These are phyloP conservation scores for Diarsia rubi DNA, from an alignment of 2,888 invertebrate species.

Conservation along the genomic window DNA sequence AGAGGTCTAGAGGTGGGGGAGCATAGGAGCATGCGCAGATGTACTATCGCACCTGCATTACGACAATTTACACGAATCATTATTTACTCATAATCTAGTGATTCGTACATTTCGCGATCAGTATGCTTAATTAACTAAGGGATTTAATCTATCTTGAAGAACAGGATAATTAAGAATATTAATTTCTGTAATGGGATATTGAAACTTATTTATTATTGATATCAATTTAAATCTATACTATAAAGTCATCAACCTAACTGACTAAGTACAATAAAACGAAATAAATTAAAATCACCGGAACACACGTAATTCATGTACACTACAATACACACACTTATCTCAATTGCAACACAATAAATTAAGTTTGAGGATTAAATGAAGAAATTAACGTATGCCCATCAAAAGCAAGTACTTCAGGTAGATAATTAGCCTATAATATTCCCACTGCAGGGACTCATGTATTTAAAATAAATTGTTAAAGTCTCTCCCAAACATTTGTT, in stretches of 20 bases:
- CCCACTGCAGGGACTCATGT: too few relatives aligned
- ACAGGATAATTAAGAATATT: not conserved
- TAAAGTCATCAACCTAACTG: not conserved
- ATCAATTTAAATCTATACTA: not conserved
- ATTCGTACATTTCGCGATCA: conserved; percentile 64
- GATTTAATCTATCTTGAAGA: conserved; percentile 1
- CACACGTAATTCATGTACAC: too few relatives aligned
- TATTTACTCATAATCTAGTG: conserved; percentile 70
- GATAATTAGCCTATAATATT: too few relatives aligned
- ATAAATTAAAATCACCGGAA: too few relatives aligned
- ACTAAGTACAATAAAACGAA: not conserved
- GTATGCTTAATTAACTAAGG: conserved; percentile 58
- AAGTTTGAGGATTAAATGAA: conserved; percentile 25
- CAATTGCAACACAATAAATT: conserved; percentile 17
- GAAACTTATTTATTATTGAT: not conserved
- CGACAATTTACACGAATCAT: conserved; percentile 78
- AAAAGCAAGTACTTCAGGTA: conserved; percentile 29
- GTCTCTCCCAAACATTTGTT: conserved; percentile 30
- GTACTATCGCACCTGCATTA: conserved; percentile 84
- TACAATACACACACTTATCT: not conserved
- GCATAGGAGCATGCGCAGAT: conserved; percentile 81
- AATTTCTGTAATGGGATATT: not conserved
- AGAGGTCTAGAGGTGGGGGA: conserved; percentile 72
- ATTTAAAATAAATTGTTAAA: conserved; percentile 25
- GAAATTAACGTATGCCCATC: conserved; percentile 24